Base-by-base conservation (phyloP, 1,140 invertebrate genomes). In the Drosophila pruinosa region DNA sequence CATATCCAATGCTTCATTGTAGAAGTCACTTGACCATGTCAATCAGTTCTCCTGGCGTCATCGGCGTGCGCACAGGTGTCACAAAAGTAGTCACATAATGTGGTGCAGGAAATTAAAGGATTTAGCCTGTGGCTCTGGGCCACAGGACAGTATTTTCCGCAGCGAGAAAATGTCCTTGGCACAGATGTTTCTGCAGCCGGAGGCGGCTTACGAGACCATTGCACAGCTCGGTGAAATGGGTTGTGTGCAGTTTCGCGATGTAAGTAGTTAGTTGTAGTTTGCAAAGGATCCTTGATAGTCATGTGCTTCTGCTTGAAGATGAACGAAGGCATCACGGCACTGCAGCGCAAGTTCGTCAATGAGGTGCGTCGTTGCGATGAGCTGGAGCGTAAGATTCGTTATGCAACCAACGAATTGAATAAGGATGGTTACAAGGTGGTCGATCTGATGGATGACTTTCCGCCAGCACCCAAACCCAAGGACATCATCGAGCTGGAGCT, bases 401-500 rank as follows among this genome's bases (percentile, higher is more conserved):
- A 97, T 88, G 94, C 98, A 68, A 96, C 98, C 79, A 94, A 95
- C 6, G 97, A 98, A 92, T 95, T 98, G 31, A 94, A 94, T 52
- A 97, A 97, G 91, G 97, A 98, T 91, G 93, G 93, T 3, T 93
- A 94, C 2, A 91, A 91, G 10, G 96, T 98, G 70, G 92, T 94
- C 14, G 96, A 97, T 72, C 94, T 95, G 48, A 93, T 95, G 6
- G 94, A 94, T 54, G 97, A 98, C 77, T 94, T 97, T 41, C 95
- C 95, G 1, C 92, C 97, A 75, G 98, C 98, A 3, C 98, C 98
- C 1, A 97, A 97, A 89, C 97, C 98, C 0, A 94, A 97, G 67
- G 98, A 99, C 92, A 99, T 99, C 91, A 98, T 98, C 78, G 83
- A 91, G 41, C 88, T 92, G 41, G 89, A 98, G 95, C 95, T 96